Conservation (phyloP, 2,113 vertebrate species). For the Nothocercus nigrocapillus region DNA sequence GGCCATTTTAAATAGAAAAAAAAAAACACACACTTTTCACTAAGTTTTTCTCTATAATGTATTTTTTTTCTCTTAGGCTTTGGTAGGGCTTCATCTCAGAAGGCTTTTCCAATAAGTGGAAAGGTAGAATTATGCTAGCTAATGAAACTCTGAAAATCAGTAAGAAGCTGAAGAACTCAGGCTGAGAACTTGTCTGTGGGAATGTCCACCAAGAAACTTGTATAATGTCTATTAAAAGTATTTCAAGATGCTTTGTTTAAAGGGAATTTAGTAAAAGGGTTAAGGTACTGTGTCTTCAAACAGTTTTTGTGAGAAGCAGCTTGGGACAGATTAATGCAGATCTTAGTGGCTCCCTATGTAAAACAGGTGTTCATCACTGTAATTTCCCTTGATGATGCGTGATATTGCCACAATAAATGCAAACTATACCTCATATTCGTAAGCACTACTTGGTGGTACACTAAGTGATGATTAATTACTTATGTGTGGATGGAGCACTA, state of each 20-base stretch:
- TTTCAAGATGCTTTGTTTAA: background rate
- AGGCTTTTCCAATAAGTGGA: background rate
- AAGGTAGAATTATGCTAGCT: background rate
- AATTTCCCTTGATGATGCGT: constrained; percentile 29
- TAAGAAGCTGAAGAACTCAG: too few species aligned
- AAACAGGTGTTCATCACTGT: constrained; percentile 63
- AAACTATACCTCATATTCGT: background rate
- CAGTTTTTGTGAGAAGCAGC: background rate
- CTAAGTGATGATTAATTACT: constrained; percentile 26
- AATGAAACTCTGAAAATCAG: background rate
- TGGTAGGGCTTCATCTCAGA: background rate
- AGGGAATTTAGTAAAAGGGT: background rate
- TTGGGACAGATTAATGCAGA: constrained; percentile 25
- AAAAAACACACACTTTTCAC: background rate
- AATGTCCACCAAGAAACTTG: background rate
- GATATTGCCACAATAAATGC: constrained; percentile 59
- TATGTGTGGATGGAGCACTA: background rate
- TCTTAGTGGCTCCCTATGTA: background rate
- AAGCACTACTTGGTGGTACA: background rate
- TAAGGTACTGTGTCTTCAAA: background rate
- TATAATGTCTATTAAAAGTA: background rate
- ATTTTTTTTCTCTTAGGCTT: background rate
- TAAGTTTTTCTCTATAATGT: background rate
- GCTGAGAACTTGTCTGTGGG: background rate
- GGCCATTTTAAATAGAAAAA: background rate